These are phyloP conservation scores for Pseudorectes ferrugineus DNA, from an alignment of 2,113 vertebrate species.

Conservation along the genomic window DNA sequence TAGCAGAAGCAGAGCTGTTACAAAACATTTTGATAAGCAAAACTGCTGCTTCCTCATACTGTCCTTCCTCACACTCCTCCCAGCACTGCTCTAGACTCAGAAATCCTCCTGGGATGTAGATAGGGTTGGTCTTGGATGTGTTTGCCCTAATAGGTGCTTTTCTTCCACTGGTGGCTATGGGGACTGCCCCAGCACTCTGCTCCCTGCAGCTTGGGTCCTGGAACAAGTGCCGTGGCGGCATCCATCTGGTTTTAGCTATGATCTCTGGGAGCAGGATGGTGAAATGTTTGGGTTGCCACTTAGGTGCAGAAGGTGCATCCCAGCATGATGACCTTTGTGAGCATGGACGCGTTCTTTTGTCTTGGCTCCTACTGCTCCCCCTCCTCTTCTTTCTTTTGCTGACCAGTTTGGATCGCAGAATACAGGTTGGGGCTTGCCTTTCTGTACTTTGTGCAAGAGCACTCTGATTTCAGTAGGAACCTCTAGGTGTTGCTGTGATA, in stretches of 20 bases:
- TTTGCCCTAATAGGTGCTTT: neutral
- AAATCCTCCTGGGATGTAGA: neutral
- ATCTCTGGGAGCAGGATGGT: neutral
- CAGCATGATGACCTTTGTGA: neutral
- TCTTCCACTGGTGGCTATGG: neutral
- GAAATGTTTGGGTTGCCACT: neutral
- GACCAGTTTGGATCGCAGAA: neutral
- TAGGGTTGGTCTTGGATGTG: neutral
- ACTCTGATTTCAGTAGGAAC: neutral
- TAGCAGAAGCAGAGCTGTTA: neutral
- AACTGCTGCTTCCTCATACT: neutral
- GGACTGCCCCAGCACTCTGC: neutral
- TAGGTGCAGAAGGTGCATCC: neutral
- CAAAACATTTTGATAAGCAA: neutral
- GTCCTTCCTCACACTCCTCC: neutral
- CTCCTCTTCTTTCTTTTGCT: neutral
- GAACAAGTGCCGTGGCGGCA: rapidly evolving
- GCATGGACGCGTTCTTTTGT: rapidly evolving
- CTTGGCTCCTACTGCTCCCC: neutral
- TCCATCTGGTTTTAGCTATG: neutral
- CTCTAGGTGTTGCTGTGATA: conserved; percentile 53
- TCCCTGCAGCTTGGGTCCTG: neutral
- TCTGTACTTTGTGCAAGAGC: neutral
- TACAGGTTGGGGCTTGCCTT: neutral
- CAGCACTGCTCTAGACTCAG: neutral